phyloP scores from a whole-genome alignment of 2,888 invertebrate species.

The Trichacis sp. region DNA sequence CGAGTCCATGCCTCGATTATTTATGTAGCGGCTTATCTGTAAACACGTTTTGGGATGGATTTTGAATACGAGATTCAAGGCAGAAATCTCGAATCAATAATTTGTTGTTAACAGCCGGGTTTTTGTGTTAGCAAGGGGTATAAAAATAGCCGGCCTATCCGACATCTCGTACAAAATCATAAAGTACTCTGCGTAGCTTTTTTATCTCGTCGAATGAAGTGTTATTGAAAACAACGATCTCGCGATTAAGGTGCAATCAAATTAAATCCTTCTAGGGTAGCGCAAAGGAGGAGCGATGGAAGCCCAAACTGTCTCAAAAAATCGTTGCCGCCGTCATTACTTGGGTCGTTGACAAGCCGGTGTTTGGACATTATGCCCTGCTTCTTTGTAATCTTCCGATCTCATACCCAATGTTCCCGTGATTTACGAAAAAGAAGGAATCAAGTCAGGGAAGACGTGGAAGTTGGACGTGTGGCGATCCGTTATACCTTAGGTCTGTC shows the following conservation, averaged over 20 bases:
- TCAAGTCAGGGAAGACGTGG: conserved; percentile 20
- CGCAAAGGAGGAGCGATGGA: neutral
- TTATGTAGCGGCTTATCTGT: neutral
- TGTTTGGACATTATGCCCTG: conserved; percentile 62
- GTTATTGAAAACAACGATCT: neutral
- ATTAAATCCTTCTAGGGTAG: conserved; percentile 4
- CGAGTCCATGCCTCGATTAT: too few relatives aligned
- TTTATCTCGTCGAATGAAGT: neutral
- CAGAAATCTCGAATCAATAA: neutral
- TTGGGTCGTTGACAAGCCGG: conserved; percentile 60
- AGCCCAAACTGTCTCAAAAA: neutral
- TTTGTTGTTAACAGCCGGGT: neutral
- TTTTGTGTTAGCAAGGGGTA: conserved; percentile 1
- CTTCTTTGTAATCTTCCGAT: conserved; percentile 61
- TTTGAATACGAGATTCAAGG: neutral
- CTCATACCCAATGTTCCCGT: conserved; percentile 38
- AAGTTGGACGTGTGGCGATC: conserved; percentile 59
- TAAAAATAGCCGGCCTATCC: conserved; percentile 3
- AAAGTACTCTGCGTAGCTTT: neutral
- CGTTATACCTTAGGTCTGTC: conserved; percentile 57
- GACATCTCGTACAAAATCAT: neutral
- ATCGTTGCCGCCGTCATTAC: conserved; percentile 51
- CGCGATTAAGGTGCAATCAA: neutral
- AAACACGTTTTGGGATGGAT: too few relatives aligned
- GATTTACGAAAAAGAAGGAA: conserved; percentile 17